phyloP scores from a whole-genome alignment of 2,113 vertebrate species.

The Oxyruncus cristatus region DNA sequence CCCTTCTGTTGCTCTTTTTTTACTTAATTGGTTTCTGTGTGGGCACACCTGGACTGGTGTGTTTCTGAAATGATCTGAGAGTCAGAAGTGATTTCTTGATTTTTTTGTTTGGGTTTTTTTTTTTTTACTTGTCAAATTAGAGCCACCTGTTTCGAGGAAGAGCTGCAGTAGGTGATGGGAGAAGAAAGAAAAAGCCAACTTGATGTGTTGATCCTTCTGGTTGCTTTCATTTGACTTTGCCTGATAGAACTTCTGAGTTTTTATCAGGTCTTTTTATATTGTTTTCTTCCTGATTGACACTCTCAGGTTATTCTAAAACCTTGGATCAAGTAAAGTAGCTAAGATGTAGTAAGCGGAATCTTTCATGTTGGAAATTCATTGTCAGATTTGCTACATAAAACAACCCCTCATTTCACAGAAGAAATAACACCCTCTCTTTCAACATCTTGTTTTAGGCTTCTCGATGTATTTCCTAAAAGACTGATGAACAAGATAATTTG shows the following conservation, averaged over 20 bases:
- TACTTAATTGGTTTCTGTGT: neutral
- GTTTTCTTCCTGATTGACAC: slow-evolving; percentile 41
- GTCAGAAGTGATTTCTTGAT: neutral
- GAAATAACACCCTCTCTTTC: slow-evolving; percentile 44
- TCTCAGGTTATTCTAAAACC: slow-evolving; percentile 45
- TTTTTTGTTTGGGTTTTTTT: too few species aligned
- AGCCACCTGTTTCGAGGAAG: neutral
- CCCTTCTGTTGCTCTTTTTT: neutral
- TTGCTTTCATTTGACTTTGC: slow-evolving; percentile 22
- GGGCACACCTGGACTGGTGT: neutral
- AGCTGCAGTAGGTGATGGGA: neutral
- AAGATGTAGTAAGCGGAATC: slow-evolving; percentile 24
- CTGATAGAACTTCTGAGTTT: slow-evolving; percentile 14
- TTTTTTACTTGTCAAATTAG: neutral
- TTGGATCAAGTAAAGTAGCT: slow-evolving; percentile 53
- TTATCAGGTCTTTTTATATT: slow-evolving; percentile 28
- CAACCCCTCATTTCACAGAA: slow-evolving; percentile 47
- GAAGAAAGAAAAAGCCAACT: neutral
- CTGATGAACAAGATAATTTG: slow-evolving; percentile 57
- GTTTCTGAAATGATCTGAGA: neutral
- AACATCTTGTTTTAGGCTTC: slow-evolving; percentile 51
- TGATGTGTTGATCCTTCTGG: neutral
- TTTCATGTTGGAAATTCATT: slow-evolving; percentile 59
- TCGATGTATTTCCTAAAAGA: slow-evolving; percentile 20
- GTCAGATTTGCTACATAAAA: slow-evolving; percentile 59